Conservation (phyloP, 2,888 invertebrate genomes). For the Lacanobia oleracea region DNA sequence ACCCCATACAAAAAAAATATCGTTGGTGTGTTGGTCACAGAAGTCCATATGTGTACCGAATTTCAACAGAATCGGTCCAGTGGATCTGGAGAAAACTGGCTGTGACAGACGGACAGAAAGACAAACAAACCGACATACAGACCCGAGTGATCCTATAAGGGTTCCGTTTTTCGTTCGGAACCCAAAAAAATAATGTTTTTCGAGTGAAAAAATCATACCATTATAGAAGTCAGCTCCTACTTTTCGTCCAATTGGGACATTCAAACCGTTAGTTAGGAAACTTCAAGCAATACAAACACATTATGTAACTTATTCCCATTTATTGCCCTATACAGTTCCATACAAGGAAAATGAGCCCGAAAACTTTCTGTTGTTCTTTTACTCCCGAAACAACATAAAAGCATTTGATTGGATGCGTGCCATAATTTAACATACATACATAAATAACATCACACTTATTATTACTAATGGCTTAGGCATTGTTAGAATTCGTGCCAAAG, state of each 20-base stretch:
- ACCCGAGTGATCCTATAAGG: too few relatives aligned
- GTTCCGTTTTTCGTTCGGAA: too few relatives aligned
- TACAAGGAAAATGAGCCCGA: conserved; percentile 48
- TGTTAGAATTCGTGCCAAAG: conserved; percentile 54
- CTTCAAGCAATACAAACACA: conserved; percentile 38
- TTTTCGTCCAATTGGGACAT: conserved; percentile 3
- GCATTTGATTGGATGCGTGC: conserved; percentile 55
- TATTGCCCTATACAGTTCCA: conserved; percentile 15
- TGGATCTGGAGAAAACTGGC: too few relatives aligned
- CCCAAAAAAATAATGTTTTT: too few relatives aligned
- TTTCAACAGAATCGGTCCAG: too few relatives aligned
- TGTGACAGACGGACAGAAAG: too few relatives aligned
- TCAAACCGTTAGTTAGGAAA: conserved; percentile 19
- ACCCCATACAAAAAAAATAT: too few relatives aligned
- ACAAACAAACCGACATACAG: too few relatives aligned
- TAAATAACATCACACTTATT: conserved; percentile 47
- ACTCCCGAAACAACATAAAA: conserved; percentile 39
- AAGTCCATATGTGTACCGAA: too few relatives aligned
- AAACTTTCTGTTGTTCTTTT: conserved; percentile 42
- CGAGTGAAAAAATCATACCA: neutral
- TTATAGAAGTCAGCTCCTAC: neutral
- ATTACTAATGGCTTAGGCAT: conserved; percentile 42
- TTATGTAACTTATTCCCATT: conserved; percentile 29
- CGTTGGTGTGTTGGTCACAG: too few relatives aligned
- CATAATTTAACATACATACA: conserved; percentile 49